A percentile compares a stretch with the other conserved stretches of the same genome.
These are phyloP conservation scores for Lytechinus pictus DNA, from an alignment of 35 echinoderm and acorn worm species.

Conservation along the genomic window DNA sequence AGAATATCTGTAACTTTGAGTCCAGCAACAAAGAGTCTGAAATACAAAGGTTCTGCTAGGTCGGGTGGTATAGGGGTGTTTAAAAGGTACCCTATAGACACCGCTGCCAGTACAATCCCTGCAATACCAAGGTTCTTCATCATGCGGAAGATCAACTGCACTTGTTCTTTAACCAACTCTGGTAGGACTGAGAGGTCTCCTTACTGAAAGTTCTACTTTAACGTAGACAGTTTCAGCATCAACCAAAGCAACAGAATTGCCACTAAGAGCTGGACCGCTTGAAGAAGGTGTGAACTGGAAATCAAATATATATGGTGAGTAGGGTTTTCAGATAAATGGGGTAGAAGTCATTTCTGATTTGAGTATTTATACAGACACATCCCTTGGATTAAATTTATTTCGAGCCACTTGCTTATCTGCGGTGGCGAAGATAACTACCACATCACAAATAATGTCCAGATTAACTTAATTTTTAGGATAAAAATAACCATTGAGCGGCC, in stretches of 20 bases:
- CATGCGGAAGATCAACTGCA: background rate
- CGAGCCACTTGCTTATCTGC: background rate
- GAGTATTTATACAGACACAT: background rate
- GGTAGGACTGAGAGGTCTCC: background rate
- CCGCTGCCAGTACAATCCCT: background rate
- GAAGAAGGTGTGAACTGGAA: too few relatives aligned
- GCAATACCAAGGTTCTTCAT: background rate
- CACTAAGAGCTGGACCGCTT: too few relatives aligned
- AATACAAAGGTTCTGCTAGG: background rate
- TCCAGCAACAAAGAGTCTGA: constrained; percentile 10
- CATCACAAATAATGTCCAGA: background rate
- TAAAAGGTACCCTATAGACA: background rate
- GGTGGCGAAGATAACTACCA: background rate
- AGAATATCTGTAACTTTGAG: background rate
- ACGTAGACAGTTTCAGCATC: too few relatives aligned
- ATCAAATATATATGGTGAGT: background rate
- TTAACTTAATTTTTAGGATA: background rate
- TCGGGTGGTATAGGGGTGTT: background rate
- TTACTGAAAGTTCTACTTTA: background rate
- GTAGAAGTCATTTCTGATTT: background rate
- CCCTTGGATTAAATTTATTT: background rate
- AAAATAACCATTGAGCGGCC: background rate
- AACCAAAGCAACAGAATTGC: too few relatives aligned
- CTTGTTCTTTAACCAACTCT: background rate
- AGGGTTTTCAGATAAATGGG: background rate